Evolutionary conservation across 1,140 invertebrate species (phyloP), one percentile per base, ranked within the genome.

Genomic region (Sycophila sp.): DNA sequence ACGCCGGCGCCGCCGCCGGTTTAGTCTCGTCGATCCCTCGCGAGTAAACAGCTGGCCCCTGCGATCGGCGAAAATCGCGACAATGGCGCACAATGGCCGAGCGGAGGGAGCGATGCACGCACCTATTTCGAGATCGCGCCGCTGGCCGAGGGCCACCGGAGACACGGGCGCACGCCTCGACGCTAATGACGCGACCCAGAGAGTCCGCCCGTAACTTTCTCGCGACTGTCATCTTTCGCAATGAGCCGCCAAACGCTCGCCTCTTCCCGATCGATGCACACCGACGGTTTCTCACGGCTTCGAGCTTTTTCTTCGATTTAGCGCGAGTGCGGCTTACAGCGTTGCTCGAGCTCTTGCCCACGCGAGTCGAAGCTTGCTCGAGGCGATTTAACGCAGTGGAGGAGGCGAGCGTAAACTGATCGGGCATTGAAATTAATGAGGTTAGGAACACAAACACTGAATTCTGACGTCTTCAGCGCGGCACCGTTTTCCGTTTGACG

Each of bases 111-210:
- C 49, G 24, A 28, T 30, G 56, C 34, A 38, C 28, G 13, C n/a
- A 15, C 13, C 32, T 56, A 56, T 56, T 56, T 56, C 8, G 53
- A 56, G 53, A 56, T 36, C n/a, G n/a, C n/a, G n/a, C 17, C 22
- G 5, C 53, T 56, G 28, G 28, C 53, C 8, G 8, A 36, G 5
- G 32, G 19, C 49, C 49, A 53, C 26, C 24, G 49, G n/a, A n/a
- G n/a, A n/a, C n/a, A n/a, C n/a, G n/a, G n/a, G n/a, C n/a, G n/a
- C n/a, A n/a, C n/a, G n/a, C n/a, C n/a, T n/a, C n/a, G n/a, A n/a
- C n/a, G n/a, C n/a, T 15, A 13, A 30, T 30, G 49, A 30, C 11
- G 49, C 26, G 49, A 53, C 11, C 24, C 24, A 53, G 11, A n/a
- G n/a, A n/a, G n/a, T n/a, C n/a, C n/a, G n/a, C n/a, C n/a, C n/a